A percentile compares a stretch with the other conserved stretches of the same genome.
Evolutionary conservation across 2,888 invertebrate genomes (phyloP).

Genomic region (Sussaba pulchella): DNA sequence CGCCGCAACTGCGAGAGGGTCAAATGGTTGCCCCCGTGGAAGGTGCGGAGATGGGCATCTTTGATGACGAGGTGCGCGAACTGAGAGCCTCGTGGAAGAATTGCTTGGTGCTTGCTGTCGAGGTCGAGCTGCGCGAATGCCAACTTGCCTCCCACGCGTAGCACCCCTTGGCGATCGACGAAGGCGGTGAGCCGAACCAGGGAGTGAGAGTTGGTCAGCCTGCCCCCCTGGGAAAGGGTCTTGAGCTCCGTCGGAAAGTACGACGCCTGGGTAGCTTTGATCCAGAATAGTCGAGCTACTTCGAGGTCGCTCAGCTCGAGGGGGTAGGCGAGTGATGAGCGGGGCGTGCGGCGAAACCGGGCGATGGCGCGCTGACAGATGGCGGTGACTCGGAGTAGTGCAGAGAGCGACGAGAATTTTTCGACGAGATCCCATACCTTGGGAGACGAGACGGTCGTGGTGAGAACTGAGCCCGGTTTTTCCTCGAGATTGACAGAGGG

Average conservation of each 20-base stretch:
- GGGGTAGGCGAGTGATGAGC: not conserved
- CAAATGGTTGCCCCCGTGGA: conserved; percentile 63
- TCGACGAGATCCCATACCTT: conserved; percentile 20
- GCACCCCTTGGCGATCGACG: conserved; percentile 41
- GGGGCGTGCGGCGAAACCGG: not conserved
- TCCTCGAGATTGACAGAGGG: not conserved
- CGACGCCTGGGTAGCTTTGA: conserved; percentile 10
- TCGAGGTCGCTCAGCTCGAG: not conserved
- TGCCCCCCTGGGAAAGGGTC: not conserved
- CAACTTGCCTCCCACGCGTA: conserved; percentile 57
- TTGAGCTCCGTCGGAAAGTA: conserved; percentile 39
- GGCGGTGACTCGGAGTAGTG: conserved; percentile 26
- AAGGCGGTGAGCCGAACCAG: conserved; percentile 43
- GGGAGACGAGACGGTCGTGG: not conserved
- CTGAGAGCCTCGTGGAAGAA: conserved; percentile 45
- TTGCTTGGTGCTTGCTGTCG: conserved; percentile 46
- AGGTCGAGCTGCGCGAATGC: conserved; percentile 13
- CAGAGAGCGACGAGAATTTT: not conserved
- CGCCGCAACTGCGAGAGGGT: conserved; percentile 47
- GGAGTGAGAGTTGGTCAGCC: conserved; percentile 7
- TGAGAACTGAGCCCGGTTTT: not conserved
- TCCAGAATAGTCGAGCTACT: conserved; percentile 29
- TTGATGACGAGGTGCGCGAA: conserved; percentile 50
- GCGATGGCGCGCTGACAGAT: not conserved
- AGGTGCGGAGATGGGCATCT: conserved; percentile 40